phyloP scores from a whole-genome alignment of 2,888 invertebrate species.

The Chironomus riparius region DNA sequence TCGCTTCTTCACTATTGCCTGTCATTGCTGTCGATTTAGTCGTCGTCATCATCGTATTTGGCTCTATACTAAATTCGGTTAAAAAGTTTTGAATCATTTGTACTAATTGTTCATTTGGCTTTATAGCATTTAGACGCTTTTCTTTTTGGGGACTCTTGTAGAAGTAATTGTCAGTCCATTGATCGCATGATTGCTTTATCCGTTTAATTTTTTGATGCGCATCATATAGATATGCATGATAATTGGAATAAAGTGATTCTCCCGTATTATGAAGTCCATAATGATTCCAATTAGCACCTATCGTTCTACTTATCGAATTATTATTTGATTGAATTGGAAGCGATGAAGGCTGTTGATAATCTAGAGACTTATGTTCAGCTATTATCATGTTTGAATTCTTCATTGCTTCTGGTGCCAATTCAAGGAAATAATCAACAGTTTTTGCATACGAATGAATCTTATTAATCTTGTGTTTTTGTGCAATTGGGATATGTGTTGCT shows the following conservation, averaged over 20 bases:
- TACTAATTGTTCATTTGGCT: conserved; percentile 35
- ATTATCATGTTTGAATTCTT: conserved; percentile 32
- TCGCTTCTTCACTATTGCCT: conserved; percentile 35
- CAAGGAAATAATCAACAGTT: conserved; percentile 65
- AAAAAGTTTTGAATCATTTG: conserved; percentile 40
- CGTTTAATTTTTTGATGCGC: conserved; percentile 68
- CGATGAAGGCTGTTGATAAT: conserved; percentile 29
- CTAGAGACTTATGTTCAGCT: conserved; percentile 27
- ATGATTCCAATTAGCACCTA: conserved; percentile 47
- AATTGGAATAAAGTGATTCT: conserved; percentile 68
- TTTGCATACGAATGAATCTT: conserved; percentile 65
- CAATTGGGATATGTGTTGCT: conserved; percentile 63
- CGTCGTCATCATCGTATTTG: not conserved
- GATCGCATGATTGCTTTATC: conserved; percentile 62
- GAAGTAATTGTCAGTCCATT: conserved; percentile 75
- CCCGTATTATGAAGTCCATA: conserved; percentile 46
- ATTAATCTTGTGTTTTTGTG: conserved; percentile 61
- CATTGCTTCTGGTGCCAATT: conserved; percentile 55
- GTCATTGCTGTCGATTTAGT: conserved; percentile 1
- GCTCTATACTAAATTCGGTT: conserved; percentile 33
- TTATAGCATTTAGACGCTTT: conserved; percentile 15
- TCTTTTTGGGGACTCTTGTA: conserved; percentile 40
- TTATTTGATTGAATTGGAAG: conserved; percentile 29
- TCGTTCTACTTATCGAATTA: conserved; percentile 39
- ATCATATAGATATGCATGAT: conserved; percentile 78